Conservation (phyloP, 2,888 invertebrate species). For the Dromius quadrimaculatus region DNA sequence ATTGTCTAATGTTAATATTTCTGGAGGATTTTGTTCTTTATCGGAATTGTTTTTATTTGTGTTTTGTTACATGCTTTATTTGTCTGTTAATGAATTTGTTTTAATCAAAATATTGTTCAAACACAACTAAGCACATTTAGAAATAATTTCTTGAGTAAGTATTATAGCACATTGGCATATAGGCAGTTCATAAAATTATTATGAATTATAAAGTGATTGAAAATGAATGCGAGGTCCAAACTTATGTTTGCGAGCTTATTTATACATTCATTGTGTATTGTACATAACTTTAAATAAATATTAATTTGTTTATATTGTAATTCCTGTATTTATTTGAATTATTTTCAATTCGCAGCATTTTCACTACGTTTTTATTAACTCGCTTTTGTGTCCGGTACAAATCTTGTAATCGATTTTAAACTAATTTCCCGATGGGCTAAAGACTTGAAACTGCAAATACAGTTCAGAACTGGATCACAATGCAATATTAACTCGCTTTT, state of each 20-base stretch:
- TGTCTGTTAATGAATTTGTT: slow-evolving; percentile 23
- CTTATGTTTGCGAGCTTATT: slow-evolving; percentile 38
- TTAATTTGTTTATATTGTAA: slow-evolving; percentile 48
- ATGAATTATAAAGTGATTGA: slow-evolving; percentile 22
- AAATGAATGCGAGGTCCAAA: slow-evolving; percentile 27
- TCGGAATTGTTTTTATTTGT: background rate
- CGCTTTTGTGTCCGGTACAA: too few species aligned
- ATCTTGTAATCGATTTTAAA: too few species aligned
- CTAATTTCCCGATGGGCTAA: too few species aligned
- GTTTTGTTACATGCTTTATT: background rate
- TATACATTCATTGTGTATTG: slow-evolving; percentile 28
- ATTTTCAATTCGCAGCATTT: too few species aligned
- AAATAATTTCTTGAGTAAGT: slow-evolving; percentile 8
- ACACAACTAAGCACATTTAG: slow-evolving; percentile 30
- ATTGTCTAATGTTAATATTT: slow-evolving; percentile 30
- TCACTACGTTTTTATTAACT: too few species aligned
- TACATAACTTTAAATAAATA: slow-evolving; percentile 47
- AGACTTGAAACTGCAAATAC: too few species aligned
- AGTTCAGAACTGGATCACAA: too few species aligned
- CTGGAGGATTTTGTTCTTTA: slow-evolving; percentile 11
- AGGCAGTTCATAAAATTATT: slow-evolving; percentile 41
- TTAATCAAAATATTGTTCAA: slow-evolving; percentile 23
- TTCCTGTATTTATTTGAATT: slow-evolving; percentile 26
- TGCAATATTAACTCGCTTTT: too few species aligned
- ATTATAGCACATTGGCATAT: slow-evolving; percentile 22